These are phyloP conservation scores for Regulus satrapa DNA, from an alignment of 2,113 vertebrate species.

Conservation along the genomic window DNA sequence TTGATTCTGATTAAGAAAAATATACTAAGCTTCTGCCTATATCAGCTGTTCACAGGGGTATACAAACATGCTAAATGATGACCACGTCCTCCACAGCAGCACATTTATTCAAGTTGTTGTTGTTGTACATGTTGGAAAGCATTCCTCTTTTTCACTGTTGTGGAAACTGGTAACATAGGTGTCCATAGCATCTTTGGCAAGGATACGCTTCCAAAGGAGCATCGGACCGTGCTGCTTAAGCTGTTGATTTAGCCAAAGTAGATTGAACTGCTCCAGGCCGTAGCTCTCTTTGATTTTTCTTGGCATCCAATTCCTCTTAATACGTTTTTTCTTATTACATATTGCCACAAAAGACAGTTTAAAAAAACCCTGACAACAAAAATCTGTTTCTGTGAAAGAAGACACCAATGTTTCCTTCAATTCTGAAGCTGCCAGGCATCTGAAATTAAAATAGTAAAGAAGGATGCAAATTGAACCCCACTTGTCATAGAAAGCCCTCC, in stretches of 20 bases:
- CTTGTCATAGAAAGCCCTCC: background rate
- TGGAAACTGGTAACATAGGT: background rate
- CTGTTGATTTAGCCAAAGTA: background rate
- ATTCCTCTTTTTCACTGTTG: background rate
- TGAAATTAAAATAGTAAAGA: background rate
- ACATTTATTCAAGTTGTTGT: background rate
- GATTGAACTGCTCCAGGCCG: background rate
- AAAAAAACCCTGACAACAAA: background rate
- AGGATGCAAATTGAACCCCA: background rate
- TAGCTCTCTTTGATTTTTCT: background rate
- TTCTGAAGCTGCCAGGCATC: background rate
- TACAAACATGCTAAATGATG: background rate
- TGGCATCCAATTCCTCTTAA: background rate
- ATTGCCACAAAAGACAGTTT: background rate
- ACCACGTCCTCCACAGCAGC: background rate
- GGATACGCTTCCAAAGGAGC: background rate
- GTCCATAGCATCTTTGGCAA: background rate
- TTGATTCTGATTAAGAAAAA: background rate
- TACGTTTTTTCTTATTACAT: background rate
- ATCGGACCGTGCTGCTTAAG: background rate
- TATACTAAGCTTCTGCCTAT: background rate
- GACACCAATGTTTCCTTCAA: background rate
- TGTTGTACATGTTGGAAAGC: background rate
- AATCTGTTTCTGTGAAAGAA: background rate
- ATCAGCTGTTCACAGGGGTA: background rate